phyloP scores from a whole-genome alignment of 2,888 invertebrate species.

The Sinhomidia bicolor region DNA sequence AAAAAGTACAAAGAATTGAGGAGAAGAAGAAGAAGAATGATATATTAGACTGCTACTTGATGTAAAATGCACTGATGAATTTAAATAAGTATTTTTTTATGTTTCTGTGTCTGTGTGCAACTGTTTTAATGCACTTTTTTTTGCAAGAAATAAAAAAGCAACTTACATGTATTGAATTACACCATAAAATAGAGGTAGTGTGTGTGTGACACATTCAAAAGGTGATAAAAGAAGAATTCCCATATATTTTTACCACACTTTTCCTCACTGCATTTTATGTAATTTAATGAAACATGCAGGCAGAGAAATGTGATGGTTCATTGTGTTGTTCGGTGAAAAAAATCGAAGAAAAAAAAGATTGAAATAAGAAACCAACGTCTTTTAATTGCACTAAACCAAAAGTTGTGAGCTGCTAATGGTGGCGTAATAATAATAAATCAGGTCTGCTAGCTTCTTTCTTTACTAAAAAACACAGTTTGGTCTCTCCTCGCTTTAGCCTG shows the following conservation, averaged over 20 bases:
- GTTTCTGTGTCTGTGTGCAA: background rate
- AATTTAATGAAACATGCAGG: background rate
- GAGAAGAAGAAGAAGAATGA: too few species aligned
- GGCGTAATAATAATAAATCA: slow-evolving; percentile 67
- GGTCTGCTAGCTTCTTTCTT: slow-evolving; percentile 26
- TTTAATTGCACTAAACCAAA: slow-evolving; percentile 63
- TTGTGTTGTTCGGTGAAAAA: background rate
- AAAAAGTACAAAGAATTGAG: background rate
- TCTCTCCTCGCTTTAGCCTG: background rate
- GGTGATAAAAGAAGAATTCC: slow-evolving; percentile 29
- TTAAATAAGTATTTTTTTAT: background rate
- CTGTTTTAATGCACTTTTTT: slow-evolving; percentile 19
- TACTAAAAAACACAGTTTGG: slow-evolving; percentile 17
- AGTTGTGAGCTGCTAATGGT: slow-evolving; percentile 70
- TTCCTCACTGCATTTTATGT: background rate
- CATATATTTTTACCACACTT: background rate
- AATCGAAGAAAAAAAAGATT: slow-evolving; percentile 26
- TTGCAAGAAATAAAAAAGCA: background rate
- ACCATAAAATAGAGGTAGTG: background rate
- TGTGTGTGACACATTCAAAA: background rate
- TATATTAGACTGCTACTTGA: background rate
- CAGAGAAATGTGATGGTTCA: background rate
- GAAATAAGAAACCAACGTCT: slow-evolving; percentile 51
- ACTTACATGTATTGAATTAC: slow-evolving; percentile 13
- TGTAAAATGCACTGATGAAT: background rate